Conservation (phyloP, 2,113 vertebrate genomes). For the Bubalus kerabau region DNA sequence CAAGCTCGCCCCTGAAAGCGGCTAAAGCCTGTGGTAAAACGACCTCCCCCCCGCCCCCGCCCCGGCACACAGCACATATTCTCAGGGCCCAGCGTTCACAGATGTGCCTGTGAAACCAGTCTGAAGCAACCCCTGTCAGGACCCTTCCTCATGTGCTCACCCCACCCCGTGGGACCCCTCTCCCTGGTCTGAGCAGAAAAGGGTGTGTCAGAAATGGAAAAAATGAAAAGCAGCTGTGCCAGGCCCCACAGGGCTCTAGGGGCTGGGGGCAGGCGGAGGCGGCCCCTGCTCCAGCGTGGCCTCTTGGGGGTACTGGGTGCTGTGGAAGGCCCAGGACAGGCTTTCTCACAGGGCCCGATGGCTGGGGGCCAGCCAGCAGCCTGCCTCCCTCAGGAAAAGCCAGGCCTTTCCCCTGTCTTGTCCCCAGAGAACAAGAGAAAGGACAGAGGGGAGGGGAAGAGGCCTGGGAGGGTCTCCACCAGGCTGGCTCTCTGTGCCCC, state of each 20-base stretch:
- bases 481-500: background rate
- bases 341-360: background rate
- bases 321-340: background rate
- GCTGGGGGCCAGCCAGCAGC: background rate
- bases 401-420: background rate
- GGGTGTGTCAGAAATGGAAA: background rate
- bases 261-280: background rate
- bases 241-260: background rate
- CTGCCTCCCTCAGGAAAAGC: background rate
- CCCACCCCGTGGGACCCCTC: background rate
- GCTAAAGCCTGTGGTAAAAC: background rate
- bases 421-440: background rate
- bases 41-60: no score
- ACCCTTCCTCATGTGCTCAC: background rate
- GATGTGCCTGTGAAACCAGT: background rate
- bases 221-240: background rate
- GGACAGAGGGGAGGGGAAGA: background rate
- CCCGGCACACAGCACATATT: fast-evolving
- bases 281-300: background rate
- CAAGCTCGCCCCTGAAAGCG: fast-evolving
- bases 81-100: background rate
- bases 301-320: background rate
- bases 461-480: background rate
- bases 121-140: background rate
- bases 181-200: background rate